Evolutionary conservation across 2,888 invertebrate genomes (phyloP), one percentile per base, ranked within the genome.

Genomic region (Timandra comae): DNA sequence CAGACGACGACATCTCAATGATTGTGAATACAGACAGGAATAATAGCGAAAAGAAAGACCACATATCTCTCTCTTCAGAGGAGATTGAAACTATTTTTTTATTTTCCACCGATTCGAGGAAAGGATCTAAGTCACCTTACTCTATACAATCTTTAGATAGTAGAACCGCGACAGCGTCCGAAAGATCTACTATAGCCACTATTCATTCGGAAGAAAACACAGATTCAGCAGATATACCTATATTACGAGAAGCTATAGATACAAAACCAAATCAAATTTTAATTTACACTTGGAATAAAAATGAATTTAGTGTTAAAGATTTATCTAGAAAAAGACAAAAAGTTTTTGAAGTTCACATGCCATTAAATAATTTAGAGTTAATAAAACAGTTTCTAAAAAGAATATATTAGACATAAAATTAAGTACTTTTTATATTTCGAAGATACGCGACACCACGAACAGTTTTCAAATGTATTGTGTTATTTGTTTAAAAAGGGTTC

Each of bases 401-500:
- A 23, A 23, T 23, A 23, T 9, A 23, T 23, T 23, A 23, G 6
- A 20, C 27, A 11, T 8, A 30, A 27, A 27, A 12, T 7, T 5
- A 30, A 27, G 25, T 16, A 33, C 13, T 33, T 33, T 27, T 16
- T 33, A 3, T 53, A 54, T 33, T 54, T 50, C 24, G 45, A 52
- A 7, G 12, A 46, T 2, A 12, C 26, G n/a, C 1, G 1, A 3
- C 39, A 35, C 12, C 10, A 45, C 6, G 33, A 33, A 37, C 8
- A 11, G 5, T 55, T 48, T 12, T 11, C 24, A 6, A 10, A 38
- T 7, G 30, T 19, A 3, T 26, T 42, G 1, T 41, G 31, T 1
- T 5, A 19, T 12, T 26, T 58, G 8, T 56, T 44, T 30, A 45
- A 44, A 12, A 51, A 50, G 20, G 41, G 29, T 10, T 12, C 43